Evolutionary conservation across 2,113 vertebrate species (phyloP).

Genomic region (Neolamprologus toae): DNA sequence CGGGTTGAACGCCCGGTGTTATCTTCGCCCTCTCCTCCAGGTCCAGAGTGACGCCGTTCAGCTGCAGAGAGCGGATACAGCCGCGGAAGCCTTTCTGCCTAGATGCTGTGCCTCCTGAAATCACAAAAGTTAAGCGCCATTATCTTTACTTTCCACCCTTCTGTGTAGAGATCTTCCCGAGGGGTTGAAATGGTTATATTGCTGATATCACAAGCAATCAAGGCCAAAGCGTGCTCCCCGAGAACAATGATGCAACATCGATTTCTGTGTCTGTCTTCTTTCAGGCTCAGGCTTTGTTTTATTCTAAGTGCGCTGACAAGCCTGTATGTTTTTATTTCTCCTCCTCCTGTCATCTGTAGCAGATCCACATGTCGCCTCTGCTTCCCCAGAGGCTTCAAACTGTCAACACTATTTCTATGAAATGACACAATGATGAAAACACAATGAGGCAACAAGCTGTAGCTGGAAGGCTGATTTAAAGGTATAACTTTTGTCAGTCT

Average conservation of each 20-base stretch:
- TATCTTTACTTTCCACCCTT: not conserved
- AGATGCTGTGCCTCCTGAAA: slow-evolving; percentile 86
- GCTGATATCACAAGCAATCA: not conserved
- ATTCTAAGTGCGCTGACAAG: not conserved
- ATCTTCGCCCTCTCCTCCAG: slow-evolving; percentile 86
- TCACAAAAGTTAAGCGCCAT: not conserved
- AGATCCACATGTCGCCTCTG: not conserved
- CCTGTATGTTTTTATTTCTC: not conserved
- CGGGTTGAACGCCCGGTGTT: slow-evolving; percentile 84
- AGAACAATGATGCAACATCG: not conserved
- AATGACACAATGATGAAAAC: slow-evolving; percentile 8
- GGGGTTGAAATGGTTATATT: not conserved
- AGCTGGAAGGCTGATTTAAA: not conserved
- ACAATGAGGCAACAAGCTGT: not conserved
- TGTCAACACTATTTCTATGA: slow-evolving; percentile 11
- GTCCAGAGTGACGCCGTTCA: slow-evolving; percentile 85
- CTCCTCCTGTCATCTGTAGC: not conserved
- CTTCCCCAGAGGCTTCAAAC: not conserved
- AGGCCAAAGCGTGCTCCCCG: not conserved
- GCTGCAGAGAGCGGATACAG: slow-evolving; percentile 84
- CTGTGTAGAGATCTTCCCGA: not conserved
- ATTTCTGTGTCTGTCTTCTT: not conserved
- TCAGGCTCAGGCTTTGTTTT: not conserved
- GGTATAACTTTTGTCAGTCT: not conserved
- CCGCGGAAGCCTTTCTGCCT: slow-evolving; percentile 90